phyloP scores from a whole-genome alignment of 2,113 vertebrate species.

The Egretta garzetta region DNA sequence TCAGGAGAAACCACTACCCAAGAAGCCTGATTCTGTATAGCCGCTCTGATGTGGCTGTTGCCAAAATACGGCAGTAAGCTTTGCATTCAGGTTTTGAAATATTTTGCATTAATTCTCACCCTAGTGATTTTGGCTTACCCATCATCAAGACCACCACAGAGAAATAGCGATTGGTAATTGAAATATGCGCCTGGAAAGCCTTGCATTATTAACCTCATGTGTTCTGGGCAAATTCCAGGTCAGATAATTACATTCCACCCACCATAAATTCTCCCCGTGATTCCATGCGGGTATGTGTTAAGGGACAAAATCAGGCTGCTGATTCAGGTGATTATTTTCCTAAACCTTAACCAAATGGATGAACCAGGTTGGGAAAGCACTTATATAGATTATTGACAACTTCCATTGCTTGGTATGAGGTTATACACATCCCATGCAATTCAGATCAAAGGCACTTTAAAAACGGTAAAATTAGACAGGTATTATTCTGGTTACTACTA shows the following conservation, averaged over 20 bases:
- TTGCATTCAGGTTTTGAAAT: not conserved
- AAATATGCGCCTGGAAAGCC: conserved; percentile 24
- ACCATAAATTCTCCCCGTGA: not conserved
- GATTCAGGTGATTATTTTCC: not conserved
- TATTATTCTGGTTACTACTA: not conserved
- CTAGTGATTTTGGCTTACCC: conserved; percentile 8
- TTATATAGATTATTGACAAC: not conserved
- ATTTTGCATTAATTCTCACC: conserved; percentile 18
- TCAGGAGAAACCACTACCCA: not conserved
- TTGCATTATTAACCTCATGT: not conserved
- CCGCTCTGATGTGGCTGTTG: not conserved
- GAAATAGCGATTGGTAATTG: not conserved
- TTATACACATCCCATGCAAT: not conserved
- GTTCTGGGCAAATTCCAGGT: conserved; percentile 4
- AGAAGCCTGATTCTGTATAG: not conserved
- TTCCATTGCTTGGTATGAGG: not conserved
- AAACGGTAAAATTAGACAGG: not conserved
- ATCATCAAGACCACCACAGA: not conserved
- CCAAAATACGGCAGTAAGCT: not conserved
- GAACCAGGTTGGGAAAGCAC: not conserved
- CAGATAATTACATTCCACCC: conserved; percentile 12
- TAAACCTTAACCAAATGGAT: not conserved
- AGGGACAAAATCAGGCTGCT: not conserved
- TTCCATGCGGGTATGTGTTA: not conserved
- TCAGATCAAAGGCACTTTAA: not conserved